A percentile compares a stretch with the other conserved stretches of the same genome.
These are phyloP conservation scores for Philonicus albiceps DNA, from an alignment of 2,888 invertebrate genomes.

Conservation along the genomic window DNA sequence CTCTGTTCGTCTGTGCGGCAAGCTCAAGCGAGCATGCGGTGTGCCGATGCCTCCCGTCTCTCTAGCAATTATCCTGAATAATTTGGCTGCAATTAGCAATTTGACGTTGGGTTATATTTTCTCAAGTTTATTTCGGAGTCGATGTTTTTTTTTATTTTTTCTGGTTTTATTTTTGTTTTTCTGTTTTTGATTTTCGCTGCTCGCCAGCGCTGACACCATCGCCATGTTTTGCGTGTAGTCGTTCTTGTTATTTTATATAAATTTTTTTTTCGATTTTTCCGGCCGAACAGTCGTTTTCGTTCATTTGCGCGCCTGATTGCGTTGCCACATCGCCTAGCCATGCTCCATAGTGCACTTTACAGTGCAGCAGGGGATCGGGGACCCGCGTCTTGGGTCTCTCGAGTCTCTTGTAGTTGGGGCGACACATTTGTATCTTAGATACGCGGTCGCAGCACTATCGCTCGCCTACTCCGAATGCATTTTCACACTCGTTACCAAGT, in stretches of 20 bases:
- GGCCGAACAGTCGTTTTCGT: neutral
- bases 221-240: slow-evolving; percentile 31
- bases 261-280: neutral
- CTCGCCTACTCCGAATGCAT: slow-evolving; percentile 36
- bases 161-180: neutral
- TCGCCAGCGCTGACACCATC: slow-evolving; percentile 24
- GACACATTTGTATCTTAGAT: slow-evolving; percentile 38
- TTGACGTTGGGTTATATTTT: slow-evolving; percentile 49
- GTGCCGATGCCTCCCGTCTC: slow-evolving; percentile 29
- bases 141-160: neutral
- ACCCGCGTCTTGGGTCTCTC: neutral
- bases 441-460: neutral
- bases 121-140: slow-evolving; percentile 23
- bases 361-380: neutral
- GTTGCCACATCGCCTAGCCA: neutral
- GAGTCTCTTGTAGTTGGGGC: slow-evolving; percentile 6
- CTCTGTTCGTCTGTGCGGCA: neutral
- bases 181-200: neutral
- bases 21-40: neutral
- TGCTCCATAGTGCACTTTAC: slow-evolving; percentile 20
- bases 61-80: slow-evolving; percentile 50
- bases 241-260: neutral
- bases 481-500: slow-evolving; percentile 39
- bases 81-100: slow-evolving; percentile 51
- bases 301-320: slow-evolving; percentile 19